These are phyloP conservation scores for Australoheros scitulus DNA, from an alignment of 2,113 vertebrate species.

Conservation along the genomic window DNA sequence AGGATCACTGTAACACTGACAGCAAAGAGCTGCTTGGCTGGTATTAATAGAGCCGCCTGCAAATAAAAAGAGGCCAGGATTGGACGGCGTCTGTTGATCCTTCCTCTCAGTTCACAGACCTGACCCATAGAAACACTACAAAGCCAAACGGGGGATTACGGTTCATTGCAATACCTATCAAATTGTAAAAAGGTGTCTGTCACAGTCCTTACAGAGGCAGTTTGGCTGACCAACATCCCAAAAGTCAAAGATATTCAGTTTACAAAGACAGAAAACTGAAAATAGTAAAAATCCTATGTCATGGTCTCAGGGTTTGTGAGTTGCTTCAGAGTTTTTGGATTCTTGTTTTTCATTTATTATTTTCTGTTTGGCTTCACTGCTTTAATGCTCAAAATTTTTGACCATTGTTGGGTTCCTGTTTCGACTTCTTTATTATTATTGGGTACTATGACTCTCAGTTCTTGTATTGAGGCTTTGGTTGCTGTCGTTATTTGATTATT, in stretches of 20 bases:
- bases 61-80: slow-evolving; percentile 26
- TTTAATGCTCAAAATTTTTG: not conserved
- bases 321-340: no score
- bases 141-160: not conserved
- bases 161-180: not conserved
- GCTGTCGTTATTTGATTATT: not conserved
- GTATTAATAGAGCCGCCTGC: slow-evolving; percentile 69
- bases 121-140: not conserved
- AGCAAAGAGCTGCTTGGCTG: slow-evolving; percentile 61
- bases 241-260: not conserved
- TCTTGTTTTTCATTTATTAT: not conserved
- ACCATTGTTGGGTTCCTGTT: not conserved
- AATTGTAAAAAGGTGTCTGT: not conserved
- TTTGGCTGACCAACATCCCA: not conserved
- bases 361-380: not conserved
- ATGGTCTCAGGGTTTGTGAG: no score
- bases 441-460: fast-evolving
- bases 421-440: not conserved
- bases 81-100: slow-evolving; percentile 35
- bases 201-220: not conserved
- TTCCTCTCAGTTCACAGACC: slow-evolving; percentile 9
- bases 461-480: not conserved
- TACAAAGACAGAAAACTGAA: not conserved
- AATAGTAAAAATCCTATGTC: not conserved
- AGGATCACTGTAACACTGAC: slow-evolving; percentile 61